A percentile compares a stretch with the other conserved stretches of the same genome.
Conservation (phyloP, 64 coral and sea anemone genomes). For the Actinia equina region DNA sequence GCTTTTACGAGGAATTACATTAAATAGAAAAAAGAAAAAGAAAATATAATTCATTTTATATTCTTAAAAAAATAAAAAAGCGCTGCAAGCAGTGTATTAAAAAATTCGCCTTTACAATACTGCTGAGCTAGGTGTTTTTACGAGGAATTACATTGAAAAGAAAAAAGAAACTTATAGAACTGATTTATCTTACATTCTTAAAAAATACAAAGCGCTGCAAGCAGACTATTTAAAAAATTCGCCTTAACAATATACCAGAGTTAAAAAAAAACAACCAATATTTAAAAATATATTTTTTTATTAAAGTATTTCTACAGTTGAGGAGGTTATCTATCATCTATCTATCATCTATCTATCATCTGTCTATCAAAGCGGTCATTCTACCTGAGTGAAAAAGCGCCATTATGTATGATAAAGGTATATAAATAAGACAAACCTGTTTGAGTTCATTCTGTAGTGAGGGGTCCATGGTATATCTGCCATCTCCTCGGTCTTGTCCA, state of each 20-base stretch:
- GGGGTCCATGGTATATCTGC: slow-evolving; percentile 81
- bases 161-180: neutral
- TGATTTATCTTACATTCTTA: neutral
- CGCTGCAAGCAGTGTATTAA: no score
- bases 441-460: slow-evolving; percentile 82
- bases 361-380: no score
- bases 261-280: no score
- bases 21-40: neutral
- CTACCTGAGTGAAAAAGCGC: neutral
- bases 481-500: slow-evolving; percentile 47
- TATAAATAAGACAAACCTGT: slow-evolving; percentile 45
- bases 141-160: neutral
- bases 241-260: no score
- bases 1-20: slow-evolving; percentile 53
- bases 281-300: no score
- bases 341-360: no score
- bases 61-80: neutral
- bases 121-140: slow-evolving; percentile 90
- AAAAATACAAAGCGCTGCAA: no score
- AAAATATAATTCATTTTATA: neutral
- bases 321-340: no score
- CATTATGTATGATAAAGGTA: no score
- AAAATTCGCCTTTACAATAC: no score
- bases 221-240: no score
- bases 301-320: no score